Base-by-base conservation (phyloP, 2,797 vertebrate genomes). In the Cryptoblepharus egeriae region DNA sequence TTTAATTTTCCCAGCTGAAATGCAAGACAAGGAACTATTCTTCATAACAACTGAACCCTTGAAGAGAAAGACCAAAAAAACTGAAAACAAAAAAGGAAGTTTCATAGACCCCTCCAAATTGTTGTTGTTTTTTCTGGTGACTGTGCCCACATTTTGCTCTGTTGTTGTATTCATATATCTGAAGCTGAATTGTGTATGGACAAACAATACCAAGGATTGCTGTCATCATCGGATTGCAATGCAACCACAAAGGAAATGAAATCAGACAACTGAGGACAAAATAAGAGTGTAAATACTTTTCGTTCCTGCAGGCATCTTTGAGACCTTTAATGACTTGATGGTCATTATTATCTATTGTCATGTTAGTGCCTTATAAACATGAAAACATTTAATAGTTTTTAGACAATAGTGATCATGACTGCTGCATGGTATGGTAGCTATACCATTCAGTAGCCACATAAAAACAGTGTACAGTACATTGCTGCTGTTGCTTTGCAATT, bases 181-280 rank as follows among this genome's bases (percentile, higher is more conserved):
- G 71, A 52, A 88, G 55, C 28, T 80, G 68, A 86, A 79, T 32
- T 84, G 12, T 26, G 15, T 30, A 42, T 13, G 71, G 32, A 71
- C 69, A 86, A 72, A 63, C 49, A 75, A 83, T 78, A 72, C 49
- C 61, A 74, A 1, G 37, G 79, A 83, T 74, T 90, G 72, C 84
- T 0, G 0, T 86, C 78, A 84, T 42, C 82, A 57, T 73, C 75
- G 52, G 61, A 81, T 78, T 84, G 79, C 72, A 91, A 83, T 58
- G 9, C 90, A 90, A 81, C 89, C 84, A 87, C 84, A 90, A 81
- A 93, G 85, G 81, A 91, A 91, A 73, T 81, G 80, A 61, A 87
- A 76, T 73, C 84, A 85, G 86, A 91, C 49, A 81, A 87, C 45
- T 80, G 72, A 84, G 55, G 39, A 70, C 22, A 32, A 84, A 68